Base-by-base conservation (phyloP, 2,888 invertebrate species). In the Melanchra persicariae region DNA sequence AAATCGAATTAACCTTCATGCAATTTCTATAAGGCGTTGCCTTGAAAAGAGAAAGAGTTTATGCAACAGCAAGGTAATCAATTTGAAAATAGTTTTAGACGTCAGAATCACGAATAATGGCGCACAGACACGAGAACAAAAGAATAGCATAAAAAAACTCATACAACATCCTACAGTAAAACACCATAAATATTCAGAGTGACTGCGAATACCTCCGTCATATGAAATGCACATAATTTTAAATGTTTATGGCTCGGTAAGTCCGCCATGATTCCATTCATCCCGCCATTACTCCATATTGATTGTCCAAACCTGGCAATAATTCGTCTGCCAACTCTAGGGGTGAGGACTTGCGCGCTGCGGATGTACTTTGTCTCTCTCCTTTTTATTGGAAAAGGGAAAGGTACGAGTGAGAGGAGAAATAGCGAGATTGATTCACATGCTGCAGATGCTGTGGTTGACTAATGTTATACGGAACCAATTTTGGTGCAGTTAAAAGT, bases 401-500 rank as follows among this genome's bases (percentile, higher is more conserved):
- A 73, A 73, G 30, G 89, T 80, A 88, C 34, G 89, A 93, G 77
- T 74, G 91, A 90, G 91, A 91, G 81, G 82, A 81, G 71, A 60
- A 64, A 77, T 47, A 66, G 77, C 81, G 83, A 88, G 90, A 93
- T 93, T 92, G 90, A 92, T 94, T 93, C 93, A 92, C 91, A 87
- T 89, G 91, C 89, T 93, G 92, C 93, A 91, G 94, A 94, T 93
- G 94, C 94, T 94, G 94, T 77, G 92, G 86, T 81, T 55, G 60
- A 77, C n/a, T 47, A 55, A 89, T 89, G 81, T 79, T 76, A 55
- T 77, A 92, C 60, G 59, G 84, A 88, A 85, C 84, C 88, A 90
- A 74, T 74, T 77, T 70, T 67, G 47, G 52, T 67, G 30, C 37
- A 57, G 52, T 66, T 58, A 47, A 17, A 26, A 37, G 34, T 34